Evolutionary conservation across 2,797 vertebrate species (phyloP).

Genomic region (Lerista edwardsae): DNA sequence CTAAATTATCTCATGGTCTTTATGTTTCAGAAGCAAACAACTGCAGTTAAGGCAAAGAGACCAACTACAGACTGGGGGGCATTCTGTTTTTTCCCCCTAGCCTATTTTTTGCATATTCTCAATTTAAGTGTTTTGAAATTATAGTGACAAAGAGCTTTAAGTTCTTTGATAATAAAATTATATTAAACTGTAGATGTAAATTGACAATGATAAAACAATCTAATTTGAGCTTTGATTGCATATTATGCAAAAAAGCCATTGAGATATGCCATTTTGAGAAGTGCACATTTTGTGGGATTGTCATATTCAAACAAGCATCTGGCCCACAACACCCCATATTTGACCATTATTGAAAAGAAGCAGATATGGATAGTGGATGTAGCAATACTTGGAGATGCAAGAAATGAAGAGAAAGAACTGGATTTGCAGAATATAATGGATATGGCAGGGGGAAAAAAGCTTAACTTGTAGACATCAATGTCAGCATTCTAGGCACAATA

Average conservation of each 20-base stretch:
- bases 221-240: not conserved
- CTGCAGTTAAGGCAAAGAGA: not conserved
- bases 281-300: too few species aligned
- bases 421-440: too few species aligned
- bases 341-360: too few species aligned
- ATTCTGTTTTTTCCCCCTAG: not conserved
- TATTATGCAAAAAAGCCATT: not conserved
- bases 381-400: too few species aligned
- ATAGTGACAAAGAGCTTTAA: not conserved
- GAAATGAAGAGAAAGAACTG: too few species aligned
- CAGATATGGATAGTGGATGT: too few species aligned
- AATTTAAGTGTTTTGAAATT: not conserved
- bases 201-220: not conserved
- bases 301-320: too few species aligned
- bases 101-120: rapidly evolving
- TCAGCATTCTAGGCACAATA: too few species aligned
- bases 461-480: too few species aligned
- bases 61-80: not conserved
- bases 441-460: too few species aligned
- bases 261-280: not conserved
- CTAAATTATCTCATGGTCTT: not conserved
- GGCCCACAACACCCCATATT: too few species aligned
- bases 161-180: not conserved
- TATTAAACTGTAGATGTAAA: not conserved
- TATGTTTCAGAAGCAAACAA: conserved; percentile 2